These are phyloP conservation scores for Leuciscus waleckii DNA, from an alignment of 2,797 vertebrate genomes.

Conservation along the genomic window DNA sequence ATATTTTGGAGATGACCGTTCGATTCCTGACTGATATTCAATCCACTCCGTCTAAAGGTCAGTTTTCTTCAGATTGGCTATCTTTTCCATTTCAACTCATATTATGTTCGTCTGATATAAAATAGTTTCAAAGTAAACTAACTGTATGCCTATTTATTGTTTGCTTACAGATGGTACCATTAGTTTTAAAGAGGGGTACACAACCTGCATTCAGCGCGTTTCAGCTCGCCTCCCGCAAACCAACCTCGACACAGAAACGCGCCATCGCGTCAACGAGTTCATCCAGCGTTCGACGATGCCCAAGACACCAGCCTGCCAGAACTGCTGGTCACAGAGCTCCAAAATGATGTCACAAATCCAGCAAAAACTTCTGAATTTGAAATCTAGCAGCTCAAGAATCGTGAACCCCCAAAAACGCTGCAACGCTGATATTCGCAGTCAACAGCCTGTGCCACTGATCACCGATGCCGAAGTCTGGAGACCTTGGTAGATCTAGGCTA, in stretches of 20 bases:
- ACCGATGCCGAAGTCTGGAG: slow-evolving; percentile 71
- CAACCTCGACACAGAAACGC: slow-evolving; percentile 72
- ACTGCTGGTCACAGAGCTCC: slow-evolving; percentile 70
- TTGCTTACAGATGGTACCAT: slow-evolving; percentile 64
- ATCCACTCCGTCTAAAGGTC: slow-evolving; percentile 70
- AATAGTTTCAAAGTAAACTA: slow-evolving; percentile 41
- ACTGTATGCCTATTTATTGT: background rate
- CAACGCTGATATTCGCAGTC: slow-evolving; percentile 40
- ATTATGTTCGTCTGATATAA: background rate
- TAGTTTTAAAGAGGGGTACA: slow-evolving; percentile 83
- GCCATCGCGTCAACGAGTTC: slow-evolving; percentile 75
- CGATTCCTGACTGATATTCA: slow-evolving; percentile 83
- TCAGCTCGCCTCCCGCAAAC: slow-evolving; percentile 77
- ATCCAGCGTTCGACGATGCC: slow-evolving; percentile 72
- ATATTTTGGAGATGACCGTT: slow-evolving; percentile 90
- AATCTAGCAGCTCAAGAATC: slow-evolving; percentile 63
- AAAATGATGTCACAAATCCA: slow-evolving; percentile 69
- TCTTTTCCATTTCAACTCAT: background rate
- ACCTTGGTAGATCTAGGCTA: slow-evolving; percentile 70
- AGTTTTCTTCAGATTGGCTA: slow-evolving; percentile 58
- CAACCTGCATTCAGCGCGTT: slow-evolving; percentile 83
- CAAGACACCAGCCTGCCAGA: slow-evolving; percentile 66
- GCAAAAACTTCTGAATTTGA: slow-evolving; percentile 68
- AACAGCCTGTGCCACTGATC: slow-evolving; percentile 44
- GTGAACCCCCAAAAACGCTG: slow-evolving; percentile 53